phyloP scores from a whole-genome alignment of 2,888 invertebrate genomes.

The Lithodes maja region DNA sequence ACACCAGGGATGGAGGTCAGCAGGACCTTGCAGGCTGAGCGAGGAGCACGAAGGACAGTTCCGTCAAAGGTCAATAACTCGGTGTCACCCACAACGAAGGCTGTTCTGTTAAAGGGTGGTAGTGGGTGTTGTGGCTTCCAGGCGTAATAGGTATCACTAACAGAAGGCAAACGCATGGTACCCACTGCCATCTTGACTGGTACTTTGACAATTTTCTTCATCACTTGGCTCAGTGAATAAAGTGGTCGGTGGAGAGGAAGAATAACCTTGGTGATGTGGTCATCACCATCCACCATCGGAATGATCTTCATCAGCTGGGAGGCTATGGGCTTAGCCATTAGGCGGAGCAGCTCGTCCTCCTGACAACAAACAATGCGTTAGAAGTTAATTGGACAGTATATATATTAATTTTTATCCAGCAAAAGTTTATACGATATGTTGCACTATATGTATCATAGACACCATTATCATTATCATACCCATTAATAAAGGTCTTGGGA shows the following conservation, averaged over 20 bases:
- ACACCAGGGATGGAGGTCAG: constrained; percentile 23
- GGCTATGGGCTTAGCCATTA: not conserved
- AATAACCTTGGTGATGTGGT: not conserved
- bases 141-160: constrained; percentile 24
- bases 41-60: constrained; percentile 39
- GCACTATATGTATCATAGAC: too few species aligned
- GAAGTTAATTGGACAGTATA: not conserved
- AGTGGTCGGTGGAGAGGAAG: constrained; percentile 32
- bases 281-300: not conserved
- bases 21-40: constrained; percentile 45
- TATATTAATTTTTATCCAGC: not conserved
- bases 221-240: constrained; percentile 28
- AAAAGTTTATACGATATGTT: not conserved
- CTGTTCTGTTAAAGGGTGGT: constrained; percentile 37
- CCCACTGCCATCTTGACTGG: not conserved
- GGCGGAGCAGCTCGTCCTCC: constrained; percentile 11
- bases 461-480: too few species aligned
- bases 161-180: not conserved
- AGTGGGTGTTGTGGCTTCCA: not conserved
- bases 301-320: constrained; percentile 2
- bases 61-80: constrained; percentile 59
- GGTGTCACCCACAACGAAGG: constrained; percentile 42
- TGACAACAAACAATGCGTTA: not conserved
- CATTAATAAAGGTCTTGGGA: too few species aligned
- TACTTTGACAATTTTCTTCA: not conserved